These are phyloP conservation scores for Enoplosus armatus DNA, from an alignment of 2,797 vertebrate species.

Conservation along the genomic window DNA sequence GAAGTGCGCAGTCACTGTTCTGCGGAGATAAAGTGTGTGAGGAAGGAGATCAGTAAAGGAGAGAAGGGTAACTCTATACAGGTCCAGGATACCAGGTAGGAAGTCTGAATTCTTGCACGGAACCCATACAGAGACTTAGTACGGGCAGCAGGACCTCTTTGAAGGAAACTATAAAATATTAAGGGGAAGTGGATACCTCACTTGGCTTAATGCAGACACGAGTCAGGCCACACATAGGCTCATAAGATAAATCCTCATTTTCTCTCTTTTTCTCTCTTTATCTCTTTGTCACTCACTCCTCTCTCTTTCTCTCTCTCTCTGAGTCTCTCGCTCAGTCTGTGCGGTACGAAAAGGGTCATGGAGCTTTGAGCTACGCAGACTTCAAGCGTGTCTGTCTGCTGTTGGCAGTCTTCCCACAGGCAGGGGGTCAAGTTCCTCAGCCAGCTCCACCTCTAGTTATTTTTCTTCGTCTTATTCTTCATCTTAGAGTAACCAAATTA, in stretches of 20 bases:
- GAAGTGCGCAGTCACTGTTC: conserved; percentile 63
- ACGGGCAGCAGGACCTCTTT: conserved; percentile 74
- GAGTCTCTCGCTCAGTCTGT: conserved; percentile 21
- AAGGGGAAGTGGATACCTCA: conserved; percentile 84
- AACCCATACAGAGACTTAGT: conserved; percentile 71
- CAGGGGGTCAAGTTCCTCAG: conserved; percentile 21
- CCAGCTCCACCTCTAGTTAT: neutral
- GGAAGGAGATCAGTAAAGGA: conserved; percentile 58
- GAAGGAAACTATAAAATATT: conserved; percentile 88
- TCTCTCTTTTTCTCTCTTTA: conserved; percentile 53
- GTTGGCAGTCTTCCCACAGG: conserved; percentile 15
- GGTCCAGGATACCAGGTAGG: conserved; percentile 72
- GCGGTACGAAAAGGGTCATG: conserved; percentile 21
- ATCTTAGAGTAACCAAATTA: neutral
- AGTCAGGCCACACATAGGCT: conserved; percentile 73
- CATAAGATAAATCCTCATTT: conserved; percentile 61
- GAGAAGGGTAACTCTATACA: conserved; percentile 74
- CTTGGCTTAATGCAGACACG: conserved; percentile 80
- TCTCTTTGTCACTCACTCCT: conserved; percentile 24
- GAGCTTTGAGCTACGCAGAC: conserved; percentile 32
- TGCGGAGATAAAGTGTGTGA: conserved; percentile 62
- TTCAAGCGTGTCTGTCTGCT: conserved; percentile 7
- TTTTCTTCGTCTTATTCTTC: conserved; percentile 5
- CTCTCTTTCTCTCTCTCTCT: conserved; percentile 9
- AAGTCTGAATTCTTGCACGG: conserved; percentile 65